Evolutionary conservation across 2,888 invertebrate species (phyloP), one percentile per base, ranked within the genome.

Genomic region (Dicycla oo): DNA sequence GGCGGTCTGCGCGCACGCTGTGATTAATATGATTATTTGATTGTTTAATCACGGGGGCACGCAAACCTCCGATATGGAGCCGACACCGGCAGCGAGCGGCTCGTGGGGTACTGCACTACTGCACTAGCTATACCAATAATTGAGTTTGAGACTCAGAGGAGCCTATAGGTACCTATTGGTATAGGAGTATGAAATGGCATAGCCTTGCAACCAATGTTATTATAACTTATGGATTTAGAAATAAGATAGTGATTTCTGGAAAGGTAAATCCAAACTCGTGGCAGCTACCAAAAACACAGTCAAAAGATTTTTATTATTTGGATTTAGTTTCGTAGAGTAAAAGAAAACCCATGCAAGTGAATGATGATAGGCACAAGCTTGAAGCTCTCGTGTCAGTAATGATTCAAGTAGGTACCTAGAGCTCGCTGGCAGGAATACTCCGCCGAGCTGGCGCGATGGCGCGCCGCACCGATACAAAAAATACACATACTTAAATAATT

Each of bases 21-120:
- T 86, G 88, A 89, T 89, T 89, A 88, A 89, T 90, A 88, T 91
- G 87, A 92, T 92, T 92, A 90, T 91, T 90, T 89, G 88, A 92
- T 92, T 91, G 91, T 88, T 88, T 88, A 87, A 88, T 89, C 84
- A 82, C 76, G 67, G 84, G 70, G 72, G 83, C 85, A 83, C 82
- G 86, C 83, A 76, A 80, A 65, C 61, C 69, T 75, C 75, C 79
- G 69, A 79, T 69, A 75, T 61, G 61, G 73, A 72, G 69, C 66
- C 61, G 63, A 40, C 13, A 54, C 34, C 47, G 63, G n/a, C 57
- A 23, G 38, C 38, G 53, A 47, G 20, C 34, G 45, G 34, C 56
- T 6, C 11, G 45, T 11, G 53, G n/a, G 53, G 18, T 11, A 3
- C 49, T 20, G 57, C 40, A 43, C 26, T 4, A 4, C 30, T 34